phyloP scores from a whole-genome alignment of 2,113 vertebrate species.

The Jacana jacana region DNA sequence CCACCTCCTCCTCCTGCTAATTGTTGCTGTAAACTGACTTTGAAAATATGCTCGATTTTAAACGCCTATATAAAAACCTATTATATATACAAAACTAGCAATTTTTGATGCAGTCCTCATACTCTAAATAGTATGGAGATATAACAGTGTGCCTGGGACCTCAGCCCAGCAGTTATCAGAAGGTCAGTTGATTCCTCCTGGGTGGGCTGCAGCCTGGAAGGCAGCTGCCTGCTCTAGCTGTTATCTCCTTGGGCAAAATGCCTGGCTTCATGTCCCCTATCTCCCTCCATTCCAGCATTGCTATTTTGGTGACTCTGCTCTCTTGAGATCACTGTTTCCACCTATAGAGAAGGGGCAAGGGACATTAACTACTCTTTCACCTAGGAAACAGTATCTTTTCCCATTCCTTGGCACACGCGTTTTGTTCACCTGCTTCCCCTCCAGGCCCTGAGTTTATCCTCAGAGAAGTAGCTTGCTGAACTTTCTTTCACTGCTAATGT shows the following conservation, averaged over 20 bases:
- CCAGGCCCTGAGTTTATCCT: neutral
- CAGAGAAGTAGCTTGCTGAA: neutral
- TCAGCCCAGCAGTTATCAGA: neutral
- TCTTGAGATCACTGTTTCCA: neutral
- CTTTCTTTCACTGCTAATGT: neutral
- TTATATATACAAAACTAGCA: neutral
- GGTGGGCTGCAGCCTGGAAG: neutral
- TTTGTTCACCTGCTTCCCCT: neutral
- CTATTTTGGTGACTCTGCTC: slow-evolving; percentile 29
- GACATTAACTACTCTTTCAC: neutral
- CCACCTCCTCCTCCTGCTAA: neutral
- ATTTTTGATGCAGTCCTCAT: neutral
- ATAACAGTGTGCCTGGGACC: neutral
- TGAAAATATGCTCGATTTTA: neutral
- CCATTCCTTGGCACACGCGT: neutral
- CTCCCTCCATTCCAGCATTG: neutral
- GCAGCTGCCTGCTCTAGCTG: slow-evolving; percentile 3
- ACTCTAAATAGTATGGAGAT: neutral
- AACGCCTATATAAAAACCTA: neutral
- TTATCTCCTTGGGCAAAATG: neutral
- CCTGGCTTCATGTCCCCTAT: neutral
- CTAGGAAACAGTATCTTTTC: neutral
- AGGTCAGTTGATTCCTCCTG: neutral
- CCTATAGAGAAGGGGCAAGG: neutral
- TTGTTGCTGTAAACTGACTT: neutral